Evolutionary conservation across 2,113 vertebrate species (phyloP), one percentile per base, ranked within the genome.

Genomic region (Upupa epops): DNA sequence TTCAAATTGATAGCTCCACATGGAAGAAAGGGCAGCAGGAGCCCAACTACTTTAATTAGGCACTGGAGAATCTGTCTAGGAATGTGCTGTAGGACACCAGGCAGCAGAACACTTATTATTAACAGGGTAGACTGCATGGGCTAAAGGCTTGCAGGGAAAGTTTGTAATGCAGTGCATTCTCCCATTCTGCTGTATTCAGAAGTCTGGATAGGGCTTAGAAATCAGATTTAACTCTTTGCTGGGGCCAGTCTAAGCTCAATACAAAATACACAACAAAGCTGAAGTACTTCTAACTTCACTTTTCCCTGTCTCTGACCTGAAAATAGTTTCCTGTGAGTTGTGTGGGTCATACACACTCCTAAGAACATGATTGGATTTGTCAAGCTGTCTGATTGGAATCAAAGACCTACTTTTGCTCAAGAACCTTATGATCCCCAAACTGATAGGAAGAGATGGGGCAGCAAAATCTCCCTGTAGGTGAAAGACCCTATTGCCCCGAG

Each of bases 21-120:
- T 54, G 40, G 77, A 84, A 81, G 78, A 64, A 80, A 86, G 86
- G 83, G 83, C 91, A 90, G 92, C 89, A 32, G 81, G 91, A 92
- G 58, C 81, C 49, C 73, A 81, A 83, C 58, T 68, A 64, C 54
- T 90, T 92, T 94, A 95, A 95, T 96, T 88, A 94, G 89, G 81
- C 92, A 84, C 86, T 78, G 81, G 94, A 93, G 94, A 45, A 90
- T 81, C 34, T 32, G 69, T 66, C n/a, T 3, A 5, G 83, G 91
- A 95, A 77, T 24, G 32, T 22, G 0, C 95, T 75, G 91, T 52
- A 71, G 91, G 95, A 88, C 74, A 75, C 22, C 83, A 34, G 48
- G 58, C 94, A 78, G 70, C 76, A 83, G 78, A 18, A 51, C 82
- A 9, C 51, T 60, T 70, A 82, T 93, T 94, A 85, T 92, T 93